phyloP scores from a whole-genome alignment of 23 tunicate genomes.

The Trididemnum clinides region DNA sequence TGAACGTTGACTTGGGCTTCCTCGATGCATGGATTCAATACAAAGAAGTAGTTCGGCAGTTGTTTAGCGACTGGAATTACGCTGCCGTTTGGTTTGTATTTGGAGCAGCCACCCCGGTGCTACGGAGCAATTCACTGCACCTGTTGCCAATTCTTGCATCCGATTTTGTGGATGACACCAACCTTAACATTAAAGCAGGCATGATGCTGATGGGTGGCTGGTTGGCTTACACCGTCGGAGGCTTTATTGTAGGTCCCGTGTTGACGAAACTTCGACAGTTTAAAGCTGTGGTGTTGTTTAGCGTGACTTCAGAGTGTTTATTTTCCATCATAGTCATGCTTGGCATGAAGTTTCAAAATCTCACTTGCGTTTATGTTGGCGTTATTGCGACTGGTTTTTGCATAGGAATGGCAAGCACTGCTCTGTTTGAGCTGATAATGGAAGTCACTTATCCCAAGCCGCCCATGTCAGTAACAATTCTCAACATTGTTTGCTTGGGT shows the following conservation, averaged over 20 bases:
- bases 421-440: constrained; percentile 42
- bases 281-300: constrained; percentile 34
- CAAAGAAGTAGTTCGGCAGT: constrained; percentile 1
- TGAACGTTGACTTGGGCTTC: not conserved
- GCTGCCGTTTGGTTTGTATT: constrained; percentile 54
- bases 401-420: constrained; percentile 53
- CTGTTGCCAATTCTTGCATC: constrained; percentile 45
- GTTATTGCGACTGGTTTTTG: constrained; percentile 43
- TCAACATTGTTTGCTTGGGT: constrained; percentile 59
- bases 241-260: constrained; percentile 59
- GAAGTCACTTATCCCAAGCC: constrained; percentile 72
- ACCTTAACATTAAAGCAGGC: constrained; percentile 40
- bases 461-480: constrained; percentile 55
- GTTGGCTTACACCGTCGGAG: constrained; percentile 58
- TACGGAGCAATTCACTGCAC: constrained; percentile 57
- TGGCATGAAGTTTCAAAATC: constrained; percentile 22
- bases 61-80: constrained; percentile 36
- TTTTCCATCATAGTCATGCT: constrained; percentile 24
- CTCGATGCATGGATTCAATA: constrained; percentile 23
- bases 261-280: constrained; percentile 47
- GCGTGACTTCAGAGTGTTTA: constrained; percentile 30
- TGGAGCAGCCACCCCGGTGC: constrained; percentile 56
- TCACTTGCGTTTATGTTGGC: constrained; percentile 44
- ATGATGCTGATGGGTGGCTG: constrained; percentile 55
- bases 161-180: constrained; percentile 12